These are phyloP conservation scores for Elysia chlorotica DNA, from an alignment of 1,140 invertebrate genomes.

Conservation along the genomic window DNA sequence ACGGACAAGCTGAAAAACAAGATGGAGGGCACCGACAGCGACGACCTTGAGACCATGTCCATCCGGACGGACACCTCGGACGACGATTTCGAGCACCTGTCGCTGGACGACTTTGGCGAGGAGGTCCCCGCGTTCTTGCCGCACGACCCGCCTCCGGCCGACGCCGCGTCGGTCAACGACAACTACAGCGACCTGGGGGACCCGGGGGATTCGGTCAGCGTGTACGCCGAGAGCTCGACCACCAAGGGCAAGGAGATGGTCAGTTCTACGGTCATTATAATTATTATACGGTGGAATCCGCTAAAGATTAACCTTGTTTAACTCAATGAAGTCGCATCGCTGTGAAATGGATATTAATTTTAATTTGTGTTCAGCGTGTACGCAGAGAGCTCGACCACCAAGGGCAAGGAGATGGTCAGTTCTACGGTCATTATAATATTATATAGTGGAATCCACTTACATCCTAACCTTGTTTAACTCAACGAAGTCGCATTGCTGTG, in stretches of 20 bases:
- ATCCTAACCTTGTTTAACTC: too few relatives aligned
- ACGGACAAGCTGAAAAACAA: slow-evolving; percentile 50
- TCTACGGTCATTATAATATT: too few relatives aligned
- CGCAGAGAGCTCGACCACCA: slow-evolving; percentile 47
- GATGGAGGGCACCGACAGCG: slow-evolving; percentile 39
- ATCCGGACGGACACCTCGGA: slow-evolving; percentile 63
- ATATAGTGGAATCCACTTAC: too few relatives aligned
- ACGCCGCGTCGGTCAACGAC: slow-evolving; percentile 67
- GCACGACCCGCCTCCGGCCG: slow-evolving; percentile 30
- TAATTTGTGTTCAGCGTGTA: slow-evolving; percentile 63
- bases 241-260: slow-evolving; percentile 48
- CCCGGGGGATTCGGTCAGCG: slow-evolving; percentile 70
- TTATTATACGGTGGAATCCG: too few relatives aligned
- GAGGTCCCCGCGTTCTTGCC: slow-evolving; percentile 53
- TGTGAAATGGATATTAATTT: neutral
- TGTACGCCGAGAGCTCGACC: slow-evolving; percentile 47
- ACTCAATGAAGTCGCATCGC: neutral
- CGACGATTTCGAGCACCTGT: slow-evolving; percentile 62
- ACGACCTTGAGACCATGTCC: slow-evolving; percentile 59
- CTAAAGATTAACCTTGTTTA: too few relatives aligned
- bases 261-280: too few relatives aligned
- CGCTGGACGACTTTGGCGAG: slow-evolving; percentile 50
- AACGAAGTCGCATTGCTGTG: neutral
- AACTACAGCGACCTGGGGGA: slow-evolving; percentile 85
- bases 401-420: slow-evolving; percentile 45